These are phyloP conservation scores for Drosophila maculinotata DNA, from an alignment of 2,888 invertebrate species.

Conservation along the genomic window DNA sequence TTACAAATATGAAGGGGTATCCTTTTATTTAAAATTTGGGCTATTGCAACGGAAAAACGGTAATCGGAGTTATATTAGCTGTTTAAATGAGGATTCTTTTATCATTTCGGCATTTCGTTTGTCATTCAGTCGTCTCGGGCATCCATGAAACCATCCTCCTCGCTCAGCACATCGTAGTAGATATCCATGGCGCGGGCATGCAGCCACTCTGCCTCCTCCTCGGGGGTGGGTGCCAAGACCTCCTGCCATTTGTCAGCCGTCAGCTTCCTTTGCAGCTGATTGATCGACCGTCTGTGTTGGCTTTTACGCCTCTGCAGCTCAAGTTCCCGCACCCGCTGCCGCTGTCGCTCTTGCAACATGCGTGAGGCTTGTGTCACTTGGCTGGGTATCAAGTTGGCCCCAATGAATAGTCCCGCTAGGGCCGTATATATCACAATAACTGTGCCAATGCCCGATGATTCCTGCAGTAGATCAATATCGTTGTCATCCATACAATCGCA, in stretches of 20 bases:
- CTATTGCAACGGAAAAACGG: not conserved
- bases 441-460: slow-evolving; percentile 47
- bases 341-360: not conserved
- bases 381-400: slow-evolving; percentile 13
- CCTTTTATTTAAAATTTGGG: slow-evolving; percentile 13
- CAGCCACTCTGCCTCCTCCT: slow-evolving; percentile 16
- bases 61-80: not conserved
- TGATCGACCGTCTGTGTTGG: slow-evolving; percentile 2
- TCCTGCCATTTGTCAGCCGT: slow-evolving; percentile 32
- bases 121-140: not conserved
- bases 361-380: not conserved
- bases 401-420: slow-evolving; percentile 31
- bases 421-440: slow-evolving; percentile 26
- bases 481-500: slow-evolving; percentile 5
- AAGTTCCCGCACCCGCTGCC: not conserved
- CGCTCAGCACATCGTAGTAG: slow-evolving; percentile 14
- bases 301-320: slow-evolving; percentile 7
- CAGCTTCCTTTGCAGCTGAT: not conserved
- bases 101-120: too few species aligned
- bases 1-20: too few species aligned
- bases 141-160: slow-evolving; percentile 30
- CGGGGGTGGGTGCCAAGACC: not conserved
- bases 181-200: not conserved
- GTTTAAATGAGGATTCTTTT: not conserved
- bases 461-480: slow-evolving; percentile 5